Conservation (phyloP, 2,888 invertebrate species). For the Pelosia muscerda region DNA sequence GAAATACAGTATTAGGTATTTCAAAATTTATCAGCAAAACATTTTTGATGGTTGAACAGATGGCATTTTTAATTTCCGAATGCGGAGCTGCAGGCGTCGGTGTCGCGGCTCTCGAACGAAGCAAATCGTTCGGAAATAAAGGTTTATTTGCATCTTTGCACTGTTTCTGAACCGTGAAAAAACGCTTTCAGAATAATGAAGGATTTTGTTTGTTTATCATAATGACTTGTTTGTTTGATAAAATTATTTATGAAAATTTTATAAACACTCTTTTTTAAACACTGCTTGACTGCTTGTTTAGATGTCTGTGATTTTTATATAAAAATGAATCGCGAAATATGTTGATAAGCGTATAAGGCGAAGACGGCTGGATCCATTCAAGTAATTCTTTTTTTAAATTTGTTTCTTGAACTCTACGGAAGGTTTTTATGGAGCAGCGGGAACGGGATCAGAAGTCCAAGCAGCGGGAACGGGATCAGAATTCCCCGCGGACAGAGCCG, state of each 20-base stretch:
- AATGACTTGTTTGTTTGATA: conserved; percentile 12
- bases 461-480: too few relatives aligned
- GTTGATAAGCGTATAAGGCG: too few relatives aligned
- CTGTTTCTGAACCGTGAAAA: conserved; percentile 34
- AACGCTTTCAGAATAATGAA: conserved; percentile 23
- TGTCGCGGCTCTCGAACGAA: conserved; percentile 26
- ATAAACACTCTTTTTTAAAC: too few relatives aligned
- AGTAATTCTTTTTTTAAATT: too few relatives aligned
- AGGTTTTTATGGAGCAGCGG: too few relatives aligned
- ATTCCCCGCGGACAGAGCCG: too few relatives aligned
- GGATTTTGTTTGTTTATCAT: conserved; percentile 3
- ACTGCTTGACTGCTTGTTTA: too few relatives aligned
- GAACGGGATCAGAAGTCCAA: too few relatives aligned
- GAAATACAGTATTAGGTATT: conserved; percentile 28
- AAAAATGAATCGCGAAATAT: too few relatives aligned
- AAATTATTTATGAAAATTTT: conserved; percentile 2
- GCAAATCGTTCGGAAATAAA: conserved; percentile 52
- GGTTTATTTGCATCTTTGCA: conserved; percentile 54
- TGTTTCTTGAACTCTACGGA: too few relatives aligned
- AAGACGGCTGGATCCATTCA: too few relatives aligned
- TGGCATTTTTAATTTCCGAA: conserved; percentile 54
- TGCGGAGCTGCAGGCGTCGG: conserved; percentile 26
- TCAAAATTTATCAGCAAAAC: conserved; percentile 46
- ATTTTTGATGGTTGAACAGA: conserved; percentile 42
- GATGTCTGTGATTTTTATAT: too few relatives aligned